A percentile compares a stretch with the other conserved stretches of the same genome.
Evolutionary conservation across 2,888 invertebrate species (phyloP).

Genomic region (Sipha maydis): DNA sequence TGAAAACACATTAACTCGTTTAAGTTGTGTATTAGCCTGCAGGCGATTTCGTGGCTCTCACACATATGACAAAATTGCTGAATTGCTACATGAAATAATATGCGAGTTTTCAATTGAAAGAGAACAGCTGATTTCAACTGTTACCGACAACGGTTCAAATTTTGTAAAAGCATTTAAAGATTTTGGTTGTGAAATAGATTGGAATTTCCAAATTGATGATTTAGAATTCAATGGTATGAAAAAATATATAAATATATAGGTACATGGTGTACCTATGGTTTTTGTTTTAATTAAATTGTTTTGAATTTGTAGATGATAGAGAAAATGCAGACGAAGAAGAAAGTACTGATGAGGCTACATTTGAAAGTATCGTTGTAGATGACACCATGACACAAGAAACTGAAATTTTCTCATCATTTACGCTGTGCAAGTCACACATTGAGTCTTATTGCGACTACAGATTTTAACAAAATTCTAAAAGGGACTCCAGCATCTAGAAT

Average conservation of each 20-base stretch:
- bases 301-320: neutral
- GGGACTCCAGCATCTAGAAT: neutral
- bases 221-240: conserved; percentile 7
- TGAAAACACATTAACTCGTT: conserved; percentile 7
- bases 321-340: neutral
- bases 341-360: neutral
- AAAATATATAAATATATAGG: conserved; percentile 8
- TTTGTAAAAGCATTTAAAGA: conserved; percentile 52
- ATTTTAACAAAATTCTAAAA: conserved; percentile 18
- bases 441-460: neutral
- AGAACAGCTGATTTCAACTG: conserved; percentile 24
- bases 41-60: conserved; percentile 21
- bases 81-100: conserved; percentile 7
- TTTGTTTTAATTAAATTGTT: conserved; percentile 14
- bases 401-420: neutral
- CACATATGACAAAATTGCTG: conserved; percentile 28
- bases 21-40: conserved; percentile 19
- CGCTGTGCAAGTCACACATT: no score
- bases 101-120: conserved; percentile 14
- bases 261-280: no score
- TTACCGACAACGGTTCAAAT: neutral
- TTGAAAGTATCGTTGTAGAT: neutral
- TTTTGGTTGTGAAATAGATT: conserved; percentile 55
- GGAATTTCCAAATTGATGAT: conserved; percentile 2
- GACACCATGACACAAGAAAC: neutral